Conservation (phyloP, 1,140 invertebrate genomes). For the Philotrypesis tridentata region DNA sequence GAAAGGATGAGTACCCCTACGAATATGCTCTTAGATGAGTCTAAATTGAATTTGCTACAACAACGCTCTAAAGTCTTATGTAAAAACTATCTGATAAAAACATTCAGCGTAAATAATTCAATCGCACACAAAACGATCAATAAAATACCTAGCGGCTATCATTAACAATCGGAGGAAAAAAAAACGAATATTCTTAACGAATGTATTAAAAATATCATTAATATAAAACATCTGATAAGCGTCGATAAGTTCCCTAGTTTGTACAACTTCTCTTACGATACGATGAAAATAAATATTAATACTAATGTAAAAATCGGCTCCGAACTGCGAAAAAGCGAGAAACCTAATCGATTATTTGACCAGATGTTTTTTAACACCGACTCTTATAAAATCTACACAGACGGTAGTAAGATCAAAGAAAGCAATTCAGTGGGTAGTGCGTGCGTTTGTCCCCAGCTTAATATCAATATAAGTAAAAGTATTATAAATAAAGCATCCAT, state of each 20-base stretch:
- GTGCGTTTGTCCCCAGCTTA: background rate
- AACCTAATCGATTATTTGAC: background rate
- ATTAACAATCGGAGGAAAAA: background rate
- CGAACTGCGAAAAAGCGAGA: background rate
- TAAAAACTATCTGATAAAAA: too few relatives aligned
- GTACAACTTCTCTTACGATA: background rate
- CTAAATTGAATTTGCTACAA: background rate
- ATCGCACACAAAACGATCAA: background rate
- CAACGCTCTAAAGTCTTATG: too few relatives aligned
- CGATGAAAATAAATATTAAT: background rate
- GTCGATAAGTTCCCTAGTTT: background rate
- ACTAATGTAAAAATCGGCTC: background rate
- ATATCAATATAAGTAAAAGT: background rate
- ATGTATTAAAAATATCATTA: background rate
- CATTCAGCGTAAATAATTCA: background rate
- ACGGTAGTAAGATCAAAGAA: background rate
- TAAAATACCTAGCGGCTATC: background rate
- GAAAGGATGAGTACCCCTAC: constrained; percentile 5
- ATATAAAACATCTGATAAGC: background rate
- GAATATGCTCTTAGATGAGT: background rate
- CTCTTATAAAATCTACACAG: background rate
- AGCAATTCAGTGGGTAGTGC: background rate
- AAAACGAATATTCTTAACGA: background rate
- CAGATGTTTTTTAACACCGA: background rate
- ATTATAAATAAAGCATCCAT: background rate